Evolutionary conservation across 2,113 vertebrate species (phyloP), one percentile per base, ranked within the genome.

Genomic region (Pteropus alecto): DNA sequence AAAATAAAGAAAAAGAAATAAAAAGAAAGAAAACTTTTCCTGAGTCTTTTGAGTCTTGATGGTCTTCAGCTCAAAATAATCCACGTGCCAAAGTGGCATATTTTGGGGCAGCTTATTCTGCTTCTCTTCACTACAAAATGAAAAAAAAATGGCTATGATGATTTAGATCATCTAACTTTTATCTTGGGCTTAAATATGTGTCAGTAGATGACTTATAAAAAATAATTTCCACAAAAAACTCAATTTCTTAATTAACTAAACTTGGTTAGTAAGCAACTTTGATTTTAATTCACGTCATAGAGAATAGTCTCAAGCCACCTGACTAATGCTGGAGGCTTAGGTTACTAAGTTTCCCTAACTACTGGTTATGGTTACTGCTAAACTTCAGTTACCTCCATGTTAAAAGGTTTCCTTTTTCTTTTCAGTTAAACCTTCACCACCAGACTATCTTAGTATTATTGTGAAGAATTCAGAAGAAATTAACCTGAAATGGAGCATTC

Each of bases 361-460:
- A 90, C 81, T 87, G 22, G 56, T 93, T 85, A 87, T n/a, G 24
- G 15, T 28, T 87, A 63, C 43, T 91, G 33, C 30, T 87, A 43
- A 93, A 71, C 51, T 87, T 87, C 13, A 56, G 18, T 16, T 56
- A 77, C 5, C 19, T 95, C 7, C 19, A 22, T 70, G 38, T 68
- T 90, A 35, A 95, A 70, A 51, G 14, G 1, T 86, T 92, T 97
- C 46, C 38, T 92, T 97, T 81, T 92, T 28, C 30, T 96, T 97
- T 97, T 83, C 89, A 99, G 99, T 99, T 79, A 99, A 99, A 94
- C 98, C 98, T 82, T 97, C 91, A 24, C 93, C 96, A 30, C 96
- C 98, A 5, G 74, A 98, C 38, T 95, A 96, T 56, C 88, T 99
- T 63, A 33, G 63, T 85, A 14, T 99, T 28, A 96, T 98, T 22